Conservation (phyloP, 2,888 invertebrate genomes). For the Platycnemis pennipes region DNA sequence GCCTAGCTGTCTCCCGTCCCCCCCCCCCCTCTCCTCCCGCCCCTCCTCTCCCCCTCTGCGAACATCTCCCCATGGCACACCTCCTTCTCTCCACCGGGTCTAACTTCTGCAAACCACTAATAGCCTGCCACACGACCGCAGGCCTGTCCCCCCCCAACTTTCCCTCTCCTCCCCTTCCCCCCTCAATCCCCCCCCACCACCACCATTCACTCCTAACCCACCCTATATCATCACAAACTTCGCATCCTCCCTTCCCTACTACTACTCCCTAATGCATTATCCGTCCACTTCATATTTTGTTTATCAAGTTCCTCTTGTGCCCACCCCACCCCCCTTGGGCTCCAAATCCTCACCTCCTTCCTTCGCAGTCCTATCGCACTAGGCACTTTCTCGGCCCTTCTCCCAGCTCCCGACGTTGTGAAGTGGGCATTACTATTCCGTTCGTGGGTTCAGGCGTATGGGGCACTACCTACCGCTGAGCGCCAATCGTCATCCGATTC, state of each 20-base stretch:
- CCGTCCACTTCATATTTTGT: conserved; percentile 36
- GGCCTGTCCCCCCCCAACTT: not conserved
- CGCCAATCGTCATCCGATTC: not conserved
- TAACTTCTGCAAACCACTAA: conserved; percentile 28
- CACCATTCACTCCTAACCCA: not conserved
- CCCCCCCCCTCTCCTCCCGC: not conserved
- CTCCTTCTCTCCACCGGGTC: not conserved
- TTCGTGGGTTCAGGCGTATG: not conserved
- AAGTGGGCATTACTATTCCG: conserved; percentile 9
- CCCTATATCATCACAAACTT: conserved; percentile 32
- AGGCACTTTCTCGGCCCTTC: not conserved
- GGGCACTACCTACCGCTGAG: not conserved
- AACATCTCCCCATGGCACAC: not conserved
- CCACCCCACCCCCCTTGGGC: not conserved
- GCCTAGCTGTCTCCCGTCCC: not conserved
- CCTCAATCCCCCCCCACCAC: not conserved
- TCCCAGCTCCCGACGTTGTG: not conserved
- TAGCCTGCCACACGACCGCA: conserved; percentile 25
- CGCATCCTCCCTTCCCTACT: not conserved
- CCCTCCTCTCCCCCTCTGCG: not conserved
- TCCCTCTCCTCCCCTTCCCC: not conserved
- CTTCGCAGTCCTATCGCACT: not conserved
- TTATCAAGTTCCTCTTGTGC: not conserved
- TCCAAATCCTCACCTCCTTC: not conserved
- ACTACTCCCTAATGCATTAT: conserved; percentile 26